Evolutionary conservation across 1,140 invertebrate genomes (phyloP), one percentile per base, ranked within the genome.

Genomic region (Meloidogyne hapla): DNA sequence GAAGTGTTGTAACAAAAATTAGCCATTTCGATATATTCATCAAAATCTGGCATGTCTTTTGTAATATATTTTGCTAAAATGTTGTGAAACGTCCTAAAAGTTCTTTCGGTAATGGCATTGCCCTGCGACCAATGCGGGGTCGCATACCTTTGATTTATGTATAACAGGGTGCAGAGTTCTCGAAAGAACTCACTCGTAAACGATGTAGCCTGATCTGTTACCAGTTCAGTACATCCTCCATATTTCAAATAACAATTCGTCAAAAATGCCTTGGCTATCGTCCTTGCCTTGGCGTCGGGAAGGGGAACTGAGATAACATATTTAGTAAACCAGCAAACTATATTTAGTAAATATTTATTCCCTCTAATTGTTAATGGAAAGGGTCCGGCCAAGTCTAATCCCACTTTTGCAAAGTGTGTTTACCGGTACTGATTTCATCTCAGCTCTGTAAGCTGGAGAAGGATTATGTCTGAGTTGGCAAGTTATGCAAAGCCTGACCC

Each of bases 281-380:
- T 74, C 12, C 23, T 73, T 2, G 72, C 18, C 23, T 48, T 65
- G 4, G 69, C 56, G 40, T 74, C 72, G 1, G 72, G 72, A 5
- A 74, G 13, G 15, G 72, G 72, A 2, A 74, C 65, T 18, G 72
- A 74, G 45, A 74, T 74, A 3, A 69, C 72, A 40, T 74, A 74
- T 23, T 72, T 65, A 3, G 72, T 69, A 15, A 74, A 74, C 61
- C 69, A 74, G 23, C 72, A 74, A 2, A 74, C 69, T 8, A 74
- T 74, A 15, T 74, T 74, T 6, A 74, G 3, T 5, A 74, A 61
- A 42, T 74, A 23, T 26, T 28, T 23, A 28, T 74, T 74, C 25
- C 72, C 72, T 74, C 18, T n/a, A 13, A 1, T 42, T 10, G 72
- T 74, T 4, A 74, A 23, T 73, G 72, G 72, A 65, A 74, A 73